Evolutionary conservation across 2,113 vertebrate genomes (phyloP), one percentile per base, ranked within the genome.

Genomic region (Bagarius yarrelli): DNA sequence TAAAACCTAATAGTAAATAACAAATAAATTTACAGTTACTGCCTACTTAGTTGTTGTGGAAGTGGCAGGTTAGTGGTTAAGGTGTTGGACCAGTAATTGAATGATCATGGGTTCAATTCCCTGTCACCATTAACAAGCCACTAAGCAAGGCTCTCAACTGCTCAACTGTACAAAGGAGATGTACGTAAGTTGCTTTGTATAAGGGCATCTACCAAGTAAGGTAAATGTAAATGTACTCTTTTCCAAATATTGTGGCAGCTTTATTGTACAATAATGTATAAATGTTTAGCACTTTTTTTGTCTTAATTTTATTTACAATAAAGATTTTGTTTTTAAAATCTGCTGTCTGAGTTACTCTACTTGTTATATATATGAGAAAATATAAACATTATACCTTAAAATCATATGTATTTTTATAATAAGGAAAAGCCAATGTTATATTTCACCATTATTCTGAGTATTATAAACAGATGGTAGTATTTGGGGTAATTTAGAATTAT

Each of bases 291-390:
- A 71, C 8, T 25, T 8, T 71, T 23, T 72, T 30, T 27, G 5
- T 71, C 13, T 50, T 0, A 30, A n/a, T 18, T 52, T 52, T 52
- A 16, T 52, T 21, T 9, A 72, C 25, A 72, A 72, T 32, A 72
- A 72, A 72, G 23, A 6, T 72, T 71, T 50, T 70, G 13, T n/a
- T 70, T 71, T 50, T 23, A 13, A 71, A 40, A 71, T n/a, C 40
- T 52, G 15, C 27, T 3, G 61, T 67, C 19, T 40, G 64, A 40
- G 12, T 8, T 36, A 32, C 16, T 21, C 16, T 27, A 16, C 3
- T 27, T 63, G 11, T 63, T 32, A 50, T 50, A 50, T 1, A 50
- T n/a, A n/a, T n/a, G n/a, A n/a, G n/a, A n/a, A n/a, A n/a, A n/a
- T n/a, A n/a, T n/a, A n/a, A n/a, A n/a, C n/a, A n/a, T n/a, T n/a